Base-by-base conservation (phyloP, 2,113 vertebrate species). In the Catharus bicknelli region DNA sequence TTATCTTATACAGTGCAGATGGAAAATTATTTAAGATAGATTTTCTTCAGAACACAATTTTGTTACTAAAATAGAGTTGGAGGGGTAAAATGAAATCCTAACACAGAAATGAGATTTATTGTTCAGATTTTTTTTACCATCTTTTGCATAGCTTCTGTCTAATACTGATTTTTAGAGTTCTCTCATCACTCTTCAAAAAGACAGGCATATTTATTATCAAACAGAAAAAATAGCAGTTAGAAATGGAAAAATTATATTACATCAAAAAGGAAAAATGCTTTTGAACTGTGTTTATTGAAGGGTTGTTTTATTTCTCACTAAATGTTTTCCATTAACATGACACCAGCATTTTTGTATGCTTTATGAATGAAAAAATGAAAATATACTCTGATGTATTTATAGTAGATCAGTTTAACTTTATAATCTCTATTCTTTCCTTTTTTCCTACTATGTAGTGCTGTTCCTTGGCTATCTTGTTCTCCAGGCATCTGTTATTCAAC, bases 1-100 rank as follows among this genome's bases (percentile, higher is more conserved):
- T 63, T 73, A 84, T 22, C 55, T 79, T 79, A 40, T 66, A 74
- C 25, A 80, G 62, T 77, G 43, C 78, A 76, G 70, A 76, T 55
- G 51, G 62, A 81, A 86, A 94, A 76, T 59, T 90, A 94, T 78
- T 90, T 70, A 77, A 90, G 59, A 87, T 13, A 48, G 30, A 59
- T 55, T 84, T 48, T 88, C 40, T 67, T 86, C 21, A 67, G 36
- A 69, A 83, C 23, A 63, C 5, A 10, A n/a, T 94, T 74, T 67
- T 83, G 18, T 48, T 87, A 87, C 43, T 85, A 69, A 89, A 85
- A 77, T 69, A 77, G 22, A 76, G 20, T 55, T 77, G 23, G 5
- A 89, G 18, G 36, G 18, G 11, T 67, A 90, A 91, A 94, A 91
- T 34, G 5, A 89, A 90, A 91, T 48, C 16, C 40, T 80, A 80